Evolutionary conservation across 2,113 vertebrate species (phyloP).

Genomic region (Synodontis membranacea): DNA sequence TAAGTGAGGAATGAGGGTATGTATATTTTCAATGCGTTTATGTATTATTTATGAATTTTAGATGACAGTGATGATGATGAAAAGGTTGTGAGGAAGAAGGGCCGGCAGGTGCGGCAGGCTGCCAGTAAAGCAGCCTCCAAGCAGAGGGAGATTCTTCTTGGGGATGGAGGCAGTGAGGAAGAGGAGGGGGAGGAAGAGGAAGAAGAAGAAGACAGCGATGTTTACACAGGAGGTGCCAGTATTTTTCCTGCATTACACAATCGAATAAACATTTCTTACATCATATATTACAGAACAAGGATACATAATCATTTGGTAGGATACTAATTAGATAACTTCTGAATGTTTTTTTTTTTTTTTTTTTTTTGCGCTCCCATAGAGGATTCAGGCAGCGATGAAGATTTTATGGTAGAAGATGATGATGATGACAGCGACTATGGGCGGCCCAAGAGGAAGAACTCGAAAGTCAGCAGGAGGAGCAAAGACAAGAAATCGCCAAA

Average conservation of each 20-base stretch:
- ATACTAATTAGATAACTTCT: neutral
- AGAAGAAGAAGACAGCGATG: conserved; percentile 62
- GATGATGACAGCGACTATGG: conserved; percentile 97
- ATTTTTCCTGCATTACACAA: neutral
- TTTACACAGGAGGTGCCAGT: conserved; percentile 52
- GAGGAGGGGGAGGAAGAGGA: conserved; percentile 91
- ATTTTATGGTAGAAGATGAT: conserved; percentile 94
- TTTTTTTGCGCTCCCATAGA: conserved; percentile 68
- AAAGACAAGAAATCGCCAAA: conserved; percentile 98
- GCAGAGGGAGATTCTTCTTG: conserved; percentile 95
- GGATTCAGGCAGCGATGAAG: conserved; percentile 96
- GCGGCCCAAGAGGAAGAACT: conserved; percentile 92
- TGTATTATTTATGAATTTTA: conserved; percentile 53
- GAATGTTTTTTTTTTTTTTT: neutral
- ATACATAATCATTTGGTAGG: neutral
- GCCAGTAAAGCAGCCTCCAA: conserved; percentile 97
- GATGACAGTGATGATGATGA: conserved; percentile 97
- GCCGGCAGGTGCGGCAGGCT: conserved; percentile 92
- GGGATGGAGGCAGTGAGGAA: conserved; percentile 92
- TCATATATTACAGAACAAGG: neutral
- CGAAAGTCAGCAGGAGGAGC: conserved; percentile 89
- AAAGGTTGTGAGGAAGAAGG: conserved; percentile 90
- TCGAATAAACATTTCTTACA: neutral
- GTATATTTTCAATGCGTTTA: neutral
- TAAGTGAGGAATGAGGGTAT: neutral